Evolutionary conservation across 2,888 invertebrate genomes (phyloP), one percentile per base, ranked within the genome.

Genomic region (Nomada fucata): DNA sequence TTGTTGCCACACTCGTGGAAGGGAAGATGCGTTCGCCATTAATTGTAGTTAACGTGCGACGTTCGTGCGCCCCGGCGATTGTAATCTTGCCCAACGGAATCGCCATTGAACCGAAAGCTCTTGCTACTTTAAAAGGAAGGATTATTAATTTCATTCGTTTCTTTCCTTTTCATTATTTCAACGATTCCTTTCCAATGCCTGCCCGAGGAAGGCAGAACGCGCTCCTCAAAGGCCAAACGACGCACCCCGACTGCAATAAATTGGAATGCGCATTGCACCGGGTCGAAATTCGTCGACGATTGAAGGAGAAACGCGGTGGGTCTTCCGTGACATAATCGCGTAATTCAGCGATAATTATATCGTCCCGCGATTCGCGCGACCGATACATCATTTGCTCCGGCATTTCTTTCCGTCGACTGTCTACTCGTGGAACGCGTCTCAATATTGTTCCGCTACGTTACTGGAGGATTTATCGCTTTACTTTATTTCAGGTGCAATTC

Each of bases 291-390:
- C 52, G 61, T 50, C 42, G 69, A 77, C 15, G 59, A 18, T 59
- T 65, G 36, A 44, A n/a, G 20, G 47, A 47, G 36, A 23, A 15
- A 53, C 44, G 36, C n/a, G 9, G 20, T 3, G 15, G 36, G n/a
- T 70, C 44, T n/a, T 47, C 23, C 42, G 23, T 23, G 36, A 23
- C 18, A 59, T 50, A 26, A 50, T 57, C 63, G 29, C 36, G 23
- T 36, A 77, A 69, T 70, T 64, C 29, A 76, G 59, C 26, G 63
- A 50, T 76, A 69, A 64, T 70, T 59, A 77, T 64, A 15, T 44
- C 18, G 57, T 69, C 57, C 59, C 47, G 11, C n/a, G 44, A 64
- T 44, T 64, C 42, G 77, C 76, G 23, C 57, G 63, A 76, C 29
- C 44, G 75, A 77, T 61, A 53, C 50, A 36, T 64, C 52, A 70